Evolutionary conservation across 2,888 invertebrate species (phyloP).

Genomic region (Chelonus formosanus): DNA sequence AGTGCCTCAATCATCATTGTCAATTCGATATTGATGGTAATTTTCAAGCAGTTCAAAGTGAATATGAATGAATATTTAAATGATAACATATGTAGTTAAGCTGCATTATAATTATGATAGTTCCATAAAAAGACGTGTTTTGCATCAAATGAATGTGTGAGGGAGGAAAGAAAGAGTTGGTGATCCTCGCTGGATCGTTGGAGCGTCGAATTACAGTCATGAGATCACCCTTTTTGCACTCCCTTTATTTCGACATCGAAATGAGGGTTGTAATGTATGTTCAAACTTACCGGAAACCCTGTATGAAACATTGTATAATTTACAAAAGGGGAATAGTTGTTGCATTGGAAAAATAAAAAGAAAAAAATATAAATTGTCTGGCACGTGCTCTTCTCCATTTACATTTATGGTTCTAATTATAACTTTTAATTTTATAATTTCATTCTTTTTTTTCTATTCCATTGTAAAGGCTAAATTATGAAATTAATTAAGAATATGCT

Average conservation of each 20-base stretch:
- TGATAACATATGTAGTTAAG: not conserved
- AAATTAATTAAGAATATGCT: too few relatives aligned
- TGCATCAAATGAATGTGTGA: constrained; percentile 41
- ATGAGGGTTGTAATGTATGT: constrained; percentile 42
- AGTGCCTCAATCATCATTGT: too few relatives aligned
- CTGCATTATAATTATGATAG: constrained; percentile 12
- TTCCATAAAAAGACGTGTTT: constrained; percentile 48
- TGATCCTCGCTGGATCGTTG: constrained; percentile 46
- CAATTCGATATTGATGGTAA: too few relatives aligned
- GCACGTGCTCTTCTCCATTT: too few relatives aligned
- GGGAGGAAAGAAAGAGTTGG: constrained; percentile 9
- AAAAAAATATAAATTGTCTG: constrained; percentile 33
- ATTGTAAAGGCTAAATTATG: too few relatives aligned
- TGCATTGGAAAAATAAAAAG: constrained; percentile 24
- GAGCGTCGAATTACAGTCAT: constrained; percentile 53
- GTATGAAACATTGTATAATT: constrained; percentile 35
- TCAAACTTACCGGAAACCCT: constrained; percentile 48
- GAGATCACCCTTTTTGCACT: constrained; percentile 49
- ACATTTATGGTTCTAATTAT: too few relatives aligned
- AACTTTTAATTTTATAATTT: too few relatives aligned
- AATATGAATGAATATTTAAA: too few relatives aligned
- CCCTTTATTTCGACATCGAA: constrained; percentile 31
- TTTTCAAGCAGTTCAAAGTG: too few relatives aligned
- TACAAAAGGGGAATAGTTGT: constrained; percentile 34
- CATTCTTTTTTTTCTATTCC: too few relatives aligned